Percentiles rank a stretch among this genome's conserved stretches.
Conservation (phyloP, 2,113 vertebrate species). For the Pangasianodon hypophthalmus region DNA sequence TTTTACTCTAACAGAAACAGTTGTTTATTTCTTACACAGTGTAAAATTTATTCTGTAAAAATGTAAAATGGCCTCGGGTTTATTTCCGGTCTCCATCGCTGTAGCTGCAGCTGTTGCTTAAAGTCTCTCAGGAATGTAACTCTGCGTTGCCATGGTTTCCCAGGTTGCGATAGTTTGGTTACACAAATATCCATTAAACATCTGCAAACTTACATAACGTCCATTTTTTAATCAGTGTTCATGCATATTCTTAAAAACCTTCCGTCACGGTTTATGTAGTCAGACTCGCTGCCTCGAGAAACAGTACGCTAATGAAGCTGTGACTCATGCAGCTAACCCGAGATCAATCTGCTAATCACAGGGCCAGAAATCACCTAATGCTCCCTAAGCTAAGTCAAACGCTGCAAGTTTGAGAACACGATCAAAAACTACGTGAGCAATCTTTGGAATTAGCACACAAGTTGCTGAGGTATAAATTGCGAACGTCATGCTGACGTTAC, state of each 20-base stretch:
- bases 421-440: background rate
- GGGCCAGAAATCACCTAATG: background rate
- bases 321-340: background rate
- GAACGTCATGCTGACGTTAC: background rate
- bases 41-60: background rate
- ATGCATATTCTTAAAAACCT: background rate
- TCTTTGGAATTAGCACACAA: background rate
- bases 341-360: background rate
- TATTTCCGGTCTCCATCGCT: background rate
- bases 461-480: background rate
- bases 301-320: background rate
- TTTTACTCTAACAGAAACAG: background rate
- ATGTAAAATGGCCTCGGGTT: background rate
- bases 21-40: background rate
- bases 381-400: background rate
- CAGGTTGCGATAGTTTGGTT: background rate
- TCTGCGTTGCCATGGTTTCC: background rate
- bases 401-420: background rate
- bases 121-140: background rate
- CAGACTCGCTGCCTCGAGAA: background rate
- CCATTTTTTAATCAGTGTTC: background rate
- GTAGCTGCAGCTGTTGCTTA: background rate
- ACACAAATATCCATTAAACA: background rate
- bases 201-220: background rate
- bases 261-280: background rate